These are phyloP conservation scores for Meriones psammophilus DNA, from an alignment of 2,797 vertebrate species.

Conservation along the genomic window DNA sequence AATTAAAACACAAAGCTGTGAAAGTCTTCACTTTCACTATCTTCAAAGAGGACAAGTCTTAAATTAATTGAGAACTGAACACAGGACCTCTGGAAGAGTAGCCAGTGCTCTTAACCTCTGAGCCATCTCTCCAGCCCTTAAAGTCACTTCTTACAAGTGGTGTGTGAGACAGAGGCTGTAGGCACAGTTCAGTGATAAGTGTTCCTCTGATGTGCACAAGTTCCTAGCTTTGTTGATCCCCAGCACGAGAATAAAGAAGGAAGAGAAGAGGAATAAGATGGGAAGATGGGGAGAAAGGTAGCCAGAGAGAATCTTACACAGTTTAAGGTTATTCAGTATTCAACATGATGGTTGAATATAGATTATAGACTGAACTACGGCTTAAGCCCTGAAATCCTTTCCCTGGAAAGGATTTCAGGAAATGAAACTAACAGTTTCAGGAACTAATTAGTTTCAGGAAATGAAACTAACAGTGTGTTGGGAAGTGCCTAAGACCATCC, in stretches of 20 bases:
- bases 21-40: not conserved
- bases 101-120: too few species aligned
- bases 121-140: not conserved
- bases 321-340: conserved; percentile 35
- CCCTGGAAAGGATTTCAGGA: too few species aligned
- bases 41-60: conserved; percentile 36
- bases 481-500: not conserved
- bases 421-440: conserved; percentile 7
- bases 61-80: not conserved
- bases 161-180: not conserved
- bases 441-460: too few species aligned
- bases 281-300: not conserved
- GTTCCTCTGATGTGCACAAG: not conserved
- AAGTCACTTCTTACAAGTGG: not conserved
- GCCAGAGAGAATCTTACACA: not conserved
- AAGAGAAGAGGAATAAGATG: too few species aligned
- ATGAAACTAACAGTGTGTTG: not conserved
- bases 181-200: not conserved
- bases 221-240: not conserved
- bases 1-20: not conserved
- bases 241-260: not conserved
- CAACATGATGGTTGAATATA: conserved; percentile 22
- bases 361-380: not conserved
- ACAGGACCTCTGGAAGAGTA: too few species aligned
- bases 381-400: conserved; percentile 26